Evolutionary conservation across 2,113 vertebrate genomes (phyloP), one percentile per base, ranked within the genome.

Genomic region (Uria aalge): DNA sequence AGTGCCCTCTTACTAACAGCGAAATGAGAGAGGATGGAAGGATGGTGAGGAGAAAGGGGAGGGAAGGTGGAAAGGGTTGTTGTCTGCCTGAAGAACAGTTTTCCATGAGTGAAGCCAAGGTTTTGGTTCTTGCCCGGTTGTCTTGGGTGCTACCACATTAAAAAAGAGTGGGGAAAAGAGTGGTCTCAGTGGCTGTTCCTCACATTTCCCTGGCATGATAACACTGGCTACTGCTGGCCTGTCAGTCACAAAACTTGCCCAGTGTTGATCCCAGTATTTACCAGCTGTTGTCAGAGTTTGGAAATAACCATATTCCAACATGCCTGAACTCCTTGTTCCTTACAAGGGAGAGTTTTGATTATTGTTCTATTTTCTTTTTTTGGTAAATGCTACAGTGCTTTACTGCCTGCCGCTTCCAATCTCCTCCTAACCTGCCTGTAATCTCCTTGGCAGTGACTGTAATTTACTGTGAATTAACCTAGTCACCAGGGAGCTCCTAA

Each of bases 381-480:
- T 55, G 12, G 76, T 94, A 94, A 96, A 97, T 95, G 57, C 72
- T 96, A 60, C 77, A 94, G 81, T 36, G 50, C 60, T 97, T 96
- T 94, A 64, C 86, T 96, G 91, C 80, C 69, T 80, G 86, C 88
- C 36, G 29, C 40, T 90, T 97, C 87, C 76, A 96, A 71, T 95
- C 95, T 90, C 80, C 67, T 73, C 59, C 55, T 90, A 94, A 95
- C 94, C 72, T 82, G 73, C 92, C 88, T 97, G 94, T 93, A 97
- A 93, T 96, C 96, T 97, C 94, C 93, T 96, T 97, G 97, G 97
- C 97, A 94, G 92, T 95, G 96, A 96, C 96, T 96, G 57, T 92
- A 96, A 97, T 98, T 97, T 97, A 94, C 96, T 95, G 91, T 96
- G 97, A 97, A 97, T 98, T 98, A 97, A 95, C 95, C 93, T 69